phyloP scores from a whole-genome alignment of 2,113 vertebrate genomes.

The Gopherus evgoodei region DNA sequence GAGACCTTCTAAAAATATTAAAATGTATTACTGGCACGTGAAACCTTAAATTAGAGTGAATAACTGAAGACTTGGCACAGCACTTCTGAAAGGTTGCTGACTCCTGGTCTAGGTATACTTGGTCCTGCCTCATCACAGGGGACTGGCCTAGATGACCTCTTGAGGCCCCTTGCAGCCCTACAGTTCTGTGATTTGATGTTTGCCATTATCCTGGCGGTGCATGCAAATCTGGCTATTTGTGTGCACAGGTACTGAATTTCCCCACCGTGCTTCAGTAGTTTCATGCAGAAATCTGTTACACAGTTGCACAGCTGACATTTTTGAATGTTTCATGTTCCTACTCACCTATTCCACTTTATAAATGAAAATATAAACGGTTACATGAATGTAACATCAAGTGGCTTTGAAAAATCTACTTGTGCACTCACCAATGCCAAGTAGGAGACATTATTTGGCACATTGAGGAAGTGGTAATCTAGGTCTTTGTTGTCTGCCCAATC shows the following conservation, averaged over 20 bases:
- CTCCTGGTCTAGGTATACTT: not conserved
- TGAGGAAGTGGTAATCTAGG: rapidly evolving
- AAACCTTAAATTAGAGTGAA: no score
- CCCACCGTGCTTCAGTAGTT: not conserved
- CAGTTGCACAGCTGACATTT: not conserved
- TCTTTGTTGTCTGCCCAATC: not conserved
- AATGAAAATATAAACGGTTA: not conserved
- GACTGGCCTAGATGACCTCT: not conserved
- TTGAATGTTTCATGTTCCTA: not conserved
- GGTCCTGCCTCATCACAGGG: not conserved
- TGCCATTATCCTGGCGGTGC: rapidly evolving
- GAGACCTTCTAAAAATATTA: no score
- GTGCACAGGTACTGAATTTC: rapidly evolving
- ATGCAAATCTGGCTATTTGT: not conserved
- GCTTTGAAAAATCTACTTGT: rapidly evolving
- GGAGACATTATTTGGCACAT: rapidly evolving
- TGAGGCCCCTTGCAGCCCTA: not conserved
- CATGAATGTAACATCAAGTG: rapidly evolving
- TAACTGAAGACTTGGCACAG: no score
- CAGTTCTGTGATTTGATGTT: not conserved
- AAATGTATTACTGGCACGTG: no score
- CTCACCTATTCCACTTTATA: not conserved
- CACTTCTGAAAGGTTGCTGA: no score
- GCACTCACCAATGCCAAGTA: not conserved
- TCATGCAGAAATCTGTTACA: not conserved